phyloP scores from a whole-genome alignment of 1,140 invertebrate species.

The Drosophila fuyamai region DNA sequence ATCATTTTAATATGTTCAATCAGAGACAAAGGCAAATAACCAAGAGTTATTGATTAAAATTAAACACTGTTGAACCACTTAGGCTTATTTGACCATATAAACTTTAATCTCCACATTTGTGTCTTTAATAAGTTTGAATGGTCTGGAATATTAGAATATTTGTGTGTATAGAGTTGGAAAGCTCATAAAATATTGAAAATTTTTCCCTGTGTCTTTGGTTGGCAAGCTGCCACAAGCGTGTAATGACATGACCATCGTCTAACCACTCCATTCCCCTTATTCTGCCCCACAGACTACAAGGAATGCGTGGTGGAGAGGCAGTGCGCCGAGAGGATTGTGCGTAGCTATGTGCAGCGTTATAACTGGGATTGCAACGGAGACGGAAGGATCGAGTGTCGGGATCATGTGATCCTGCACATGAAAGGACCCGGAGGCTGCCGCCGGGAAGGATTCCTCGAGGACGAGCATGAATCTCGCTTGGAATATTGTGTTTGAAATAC shows the following conservation, averaged over 20 bases:
- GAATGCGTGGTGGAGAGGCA: conserved; percentile 36
- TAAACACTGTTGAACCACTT: no score
- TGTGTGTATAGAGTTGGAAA: no score
- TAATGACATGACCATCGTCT: conserved; percentile 36
- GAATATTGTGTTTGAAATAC: conserved; percentile 32
- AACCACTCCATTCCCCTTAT: conserved; percentile 1
- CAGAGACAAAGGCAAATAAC: no score
- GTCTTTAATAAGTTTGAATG: no score
- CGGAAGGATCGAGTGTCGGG: conserved; percentile 62
- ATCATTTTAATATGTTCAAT: no score
- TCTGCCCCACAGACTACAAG: conserved; percentile 49
- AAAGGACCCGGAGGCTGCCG: conserved; percentile 64
- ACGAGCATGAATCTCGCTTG: conserved; percentile 18
- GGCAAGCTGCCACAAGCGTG: conserved; percentile 9
- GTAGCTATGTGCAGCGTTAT: conserved; percentile 49
- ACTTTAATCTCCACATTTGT: no score
- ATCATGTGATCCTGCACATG: conserved; percentile 67
- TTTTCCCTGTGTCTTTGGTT: not conserved
- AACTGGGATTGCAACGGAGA: conserved; percentile 64
- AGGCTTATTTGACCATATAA: no score
- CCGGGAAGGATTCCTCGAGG: not conserved
- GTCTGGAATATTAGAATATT: no score
- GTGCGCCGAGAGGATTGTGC: conserved; percentile 54
- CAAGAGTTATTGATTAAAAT: no score
- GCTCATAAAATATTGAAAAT: not conserved